Base-by-base conservation (phyloP, 2,797 vertebrate species). In the Betta splendens region DNA sequence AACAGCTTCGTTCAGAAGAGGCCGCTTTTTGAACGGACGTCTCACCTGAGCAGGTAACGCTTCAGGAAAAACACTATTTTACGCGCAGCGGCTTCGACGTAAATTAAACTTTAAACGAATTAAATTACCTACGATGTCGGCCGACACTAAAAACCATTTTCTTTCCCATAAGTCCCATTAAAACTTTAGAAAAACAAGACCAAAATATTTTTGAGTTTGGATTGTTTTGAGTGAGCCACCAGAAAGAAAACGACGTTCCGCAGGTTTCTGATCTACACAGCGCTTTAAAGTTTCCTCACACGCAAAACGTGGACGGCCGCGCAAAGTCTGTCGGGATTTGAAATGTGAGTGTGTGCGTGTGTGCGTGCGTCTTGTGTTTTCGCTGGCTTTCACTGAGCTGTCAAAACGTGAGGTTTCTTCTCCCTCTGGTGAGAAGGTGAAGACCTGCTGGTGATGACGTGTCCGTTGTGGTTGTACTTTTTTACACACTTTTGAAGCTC, bases 161-260 rank as follows among this genome's bases (percentile, higher is more conserved):
- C 13, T 28, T 12, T 9, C 23, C 20, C 20, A 20, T 32, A 9
- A 17, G 5, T 4, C 10, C 70, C 39, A 39, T 74, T 55, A 39
- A 54, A 48, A 17, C 25, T 28, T 37, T 9, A 6, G 3, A 4
- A 9, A 21, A 33, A 43, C 13, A 26, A 33, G 4, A 22, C 11
- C 7, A 36, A 17, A 15, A 35, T n/a, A 22, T 26, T 16, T 54
- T n/a, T n/a, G n/a, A n/a, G n/a, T n/a, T n/a, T n/a, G n/a, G n/a
- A n/a, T n/a, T n/a, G n/a, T 39, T 63, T 21, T 54, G 43, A 54
- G 46, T 20, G n/a, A 71, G 51, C 39, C 50, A 58, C 42, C 69
- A 72, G 40, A 69, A 62, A 50, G 79, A 73, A 58, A 45, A 72
- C 55, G 52, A 33, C 33, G 67, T 31, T 46, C 18, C 46, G 56